Conservation (phyloP, 2,888 invertebrate species). For the Fragum fragum region DNA sequence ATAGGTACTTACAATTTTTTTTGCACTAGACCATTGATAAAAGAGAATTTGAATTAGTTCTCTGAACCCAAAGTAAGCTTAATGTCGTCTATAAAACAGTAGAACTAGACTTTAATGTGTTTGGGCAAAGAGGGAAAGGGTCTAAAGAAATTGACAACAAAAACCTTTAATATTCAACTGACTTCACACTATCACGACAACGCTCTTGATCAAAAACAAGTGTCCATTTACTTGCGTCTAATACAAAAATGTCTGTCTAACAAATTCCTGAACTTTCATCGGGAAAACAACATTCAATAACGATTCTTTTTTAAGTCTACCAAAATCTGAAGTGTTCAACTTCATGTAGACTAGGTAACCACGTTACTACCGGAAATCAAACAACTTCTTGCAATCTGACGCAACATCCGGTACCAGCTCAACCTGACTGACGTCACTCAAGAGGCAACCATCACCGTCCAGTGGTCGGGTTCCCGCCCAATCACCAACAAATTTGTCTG, state of each 20-base stretch:
- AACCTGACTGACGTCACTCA: slow-evolving; percentile 5
- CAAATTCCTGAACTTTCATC: neutral
- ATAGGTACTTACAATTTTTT: no score
- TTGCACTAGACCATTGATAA: no score
- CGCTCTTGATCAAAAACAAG: neutral
- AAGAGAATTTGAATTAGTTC: no score
- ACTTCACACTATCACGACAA: neutral
- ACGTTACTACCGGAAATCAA: slow-evolving; percentile 4
- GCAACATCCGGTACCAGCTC: slow-evolving; percentile 21
- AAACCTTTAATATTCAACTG: neutral
- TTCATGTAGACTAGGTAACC: slow-evolving; percentile 8
- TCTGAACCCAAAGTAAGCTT: no score
- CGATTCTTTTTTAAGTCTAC: neutral
- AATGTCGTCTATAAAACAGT: no score
- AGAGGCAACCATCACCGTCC: slow-evolving; percentile 9
- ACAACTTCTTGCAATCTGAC: neutral
- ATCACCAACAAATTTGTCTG: slow-evolving; percentile 32
- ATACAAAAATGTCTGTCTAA: neutral
- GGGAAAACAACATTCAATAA: neutral
- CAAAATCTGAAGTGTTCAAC: neutral
- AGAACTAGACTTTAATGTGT: no score
- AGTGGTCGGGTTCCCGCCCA: slow-evolving; percentile 30
- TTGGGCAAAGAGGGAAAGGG: slow-evolving; percentile 2
- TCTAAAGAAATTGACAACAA: slow-evolving; percentile 11
- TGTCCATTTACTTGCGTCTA: neutral